These are phyloP conservation scores for Salvelinus sp. DNA, from an alignment of 2,113 vertebrate genomes.

Conservation along the genomic window DNA sequence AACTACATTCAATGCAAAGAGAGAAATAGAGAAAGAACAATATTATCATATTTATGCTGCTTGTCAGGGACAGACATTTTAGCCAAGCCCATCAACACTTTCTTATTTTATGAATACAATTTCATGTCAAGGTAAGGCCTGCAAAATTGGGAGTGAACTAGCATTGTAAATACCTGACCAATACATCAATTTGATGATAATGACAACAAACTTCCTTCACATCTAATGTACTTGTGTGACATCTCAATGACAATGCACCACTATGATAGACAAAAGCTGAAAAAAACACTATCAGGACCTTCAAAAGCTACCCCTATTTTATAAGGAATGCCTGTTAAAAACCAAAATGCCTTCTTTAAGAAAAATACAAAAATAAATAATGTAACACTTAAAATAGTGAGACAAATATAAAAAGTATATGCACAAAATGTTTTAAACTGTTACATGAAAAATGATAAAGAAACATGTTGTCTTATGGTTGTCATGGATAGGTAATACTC, in stretches of 20 bases:
- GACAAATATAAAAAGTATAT: slow-evolving; percentile 63
- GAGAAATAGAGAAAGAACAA: slow-evolving; percentile 18
- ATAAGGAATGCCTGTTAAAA: slow-evolving; percentile 69
- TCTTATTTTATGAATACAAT: slow-evolving; percentile 19
- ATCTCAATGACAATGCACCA: background rate
- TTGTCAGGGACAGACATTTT: slow-evolving; percentile 35
- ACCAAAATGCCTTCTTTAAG: slow-evolving; percentile 30
- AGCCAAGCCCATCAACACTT: slow-evolving; percentile 31
- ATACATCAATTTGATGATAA: background rate
- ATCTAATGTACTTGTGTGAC: background rate
- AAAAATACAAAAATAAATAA: slow-evolving; percentile 73
- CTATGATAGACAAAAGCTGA: slow-evolving; percentile 18
- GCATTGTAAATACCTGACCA: too few relatives aligned
- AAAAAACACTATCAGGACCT: slow-evolving; percentile 40
- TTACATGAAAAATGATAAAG: slow-evolving; percentile 38
- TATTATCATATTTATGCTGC: slow-evolving; percentile 9
- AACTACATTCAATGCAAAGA: slow-evolving; percentile 78
- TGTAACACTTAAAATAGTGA: slow-evolving; percentile 67
- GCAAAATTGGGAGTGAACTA: slow-evolving; percentile 26
- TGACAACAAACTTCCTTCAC: slow-evolving; percentile 20
- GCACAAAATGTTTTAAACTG: slow-evolving; percentile 47
- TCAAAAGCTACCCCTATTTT: slow-evolving; percentile 41
- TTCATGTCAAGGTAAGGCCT: slow-evolving; percentile 43
- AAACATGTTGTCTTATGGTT: slow-evolving; percentile 53
- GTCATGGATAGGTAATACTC: slow-evolving; percentile 35